Percentiles rank a stretch among this genome's conserved stretches.
These are phyloP conservation scores for Chaetoderma sp. DNA, from an alignment of 2,888 invertebrate genomes.

Conservation along the genomic window DNA sequence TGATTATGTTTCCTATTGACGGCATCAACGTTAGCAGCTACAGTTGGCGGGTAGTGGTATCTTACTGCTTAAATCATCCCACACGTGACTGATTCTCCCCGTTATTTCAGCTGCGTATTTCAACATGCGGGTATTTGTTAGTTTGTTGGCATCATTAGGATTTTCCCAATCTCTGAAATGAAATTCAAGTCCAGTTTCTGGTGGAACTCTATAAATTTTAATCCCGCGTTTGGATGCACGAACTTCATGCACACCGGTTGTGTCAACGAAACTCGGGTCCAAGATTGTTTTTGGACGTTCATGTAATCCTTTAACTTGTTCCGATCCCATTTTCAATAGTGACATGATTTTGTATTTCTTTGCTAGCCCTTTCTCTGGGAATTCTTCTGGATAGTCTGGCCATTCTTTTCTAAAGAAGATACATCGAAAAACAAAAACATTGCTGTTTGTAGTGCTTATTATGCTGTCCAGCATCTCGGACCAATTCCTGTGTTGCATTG, in stretches of 20 bases:
- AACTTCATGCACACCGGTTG: slow-evolving; percentile 50
- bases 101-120: no score
- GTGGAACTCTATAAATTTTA: slow-evolving; percentile 14
- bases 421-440: slow-evolving; percentile 38
- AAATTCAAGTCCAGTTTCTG: slow-evolving; percentile 40
- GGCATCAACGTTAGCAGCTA: no score
- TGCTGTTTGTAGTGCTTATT: slow-evolving; percentile 4
- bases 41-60: no score
- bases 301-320: slow-evolving; percentile 31
- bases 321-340: slow-evolving; percentile 42
- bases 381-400: slow-evolving; percentile 32
- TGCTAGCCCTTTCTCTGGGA: slow-evolving; percentile 30
- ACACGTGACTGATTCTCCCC: no score
- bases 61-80: no score
- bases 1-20: no score
- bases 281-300: slow-evolving; percentile 52
- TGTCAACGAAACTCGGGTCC: slow-evolving; percentile 37
- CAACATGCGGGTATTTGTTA: no score
- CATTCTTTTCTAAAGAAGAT: slow-evolving; percentile 55
- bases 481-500: slow-evolving; percentile 46
- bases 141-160: no score
- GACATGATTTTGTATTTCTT: slow-evolving; percentile 43
- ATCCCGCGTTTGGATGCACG: slow-evolving; percentile 24
- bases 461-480: slow-evolving; percentile 34
- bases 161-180: slow-evolving; percentile 52